Base-by-base conservation (phyloP, 2,797 vertebrate species). In the Babyrousa celebensis region DNA sequence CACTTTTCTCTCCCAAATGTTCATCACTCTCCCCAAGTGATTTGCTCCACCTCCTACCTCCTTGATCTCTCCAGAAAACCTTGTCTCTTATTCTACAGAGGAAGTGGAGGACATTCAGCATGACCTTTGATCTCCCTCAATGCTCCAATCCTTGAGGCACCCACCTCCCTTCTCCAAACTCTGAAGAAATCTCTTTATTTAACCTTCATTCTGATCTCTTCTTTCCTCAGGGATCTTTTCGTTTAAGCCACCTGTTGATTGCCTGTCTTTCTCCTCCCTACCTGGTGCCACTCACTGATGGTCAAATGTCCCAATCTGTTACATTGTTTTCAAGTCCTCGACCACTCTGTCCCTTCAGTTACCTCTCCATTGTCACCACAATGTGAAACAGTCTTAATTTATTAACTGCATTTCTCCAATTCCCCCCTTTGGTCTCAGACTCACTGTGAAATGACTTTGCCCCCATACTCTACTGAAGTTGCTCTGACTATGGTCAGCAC, bases 401-500 rank as follows among this genome's bases (percentile, higher is more conserved):
- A 21, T 71, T 79, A 40, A 20, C 29, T 67, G 27, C 10, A 70
- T 71, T 95, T 93, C 84, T 67, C 90, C 15, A 36, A 17, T 78
- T 84, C 78, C 58, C 20, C 40, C 80, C 79, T 87, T 56, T 89
- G 78, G 74, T 89, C 67, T 92, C 82, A 77, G n/a, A 62, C n/a
- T 27, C 2, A 0, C 4, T 6, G 29, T 72, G 48, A 75, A 70
- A 65, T 58, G 82, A 94, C 72, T 95, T 95, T 74, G 68, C n/a
- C 78, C 72, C 74, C 2, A 32, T 12, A 12, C 21, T 9, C 48
- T 62, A 75, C 40, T 77, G 84, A 92, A 91, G 80, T 16, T 75
- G 36, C 27, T 52, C 25, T 74, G 32, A 21, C 20, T 16, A 12
- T 60, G 27, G 29, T 84, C 67, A 70, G 68, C 23, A 90, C 21